Conservation (phyloP, 2,797 vertebrate species). For the Falco columbarius region DNA sequence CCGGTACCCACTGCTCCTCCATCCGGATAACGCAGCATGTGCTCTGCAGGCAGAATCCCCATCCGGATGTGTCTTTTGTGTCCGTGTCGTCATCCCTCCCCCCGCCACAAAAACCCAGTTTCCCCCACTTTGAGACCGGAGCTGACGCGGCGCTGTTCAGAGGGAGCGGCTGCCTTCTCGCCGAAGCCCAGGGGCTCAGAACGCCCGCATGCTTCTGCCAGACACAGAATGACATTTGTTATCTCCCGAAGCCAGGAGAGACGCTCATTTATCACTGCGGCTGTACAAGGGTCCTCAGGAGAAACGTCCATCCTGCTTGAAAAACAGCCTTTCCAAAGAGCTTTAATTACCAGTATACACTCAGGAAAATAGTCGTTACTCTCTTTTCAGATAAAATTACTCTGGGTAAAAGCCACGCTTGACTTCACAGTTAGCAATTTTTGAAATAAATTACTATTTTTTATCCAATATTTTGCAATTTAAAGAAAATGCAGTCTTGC, state of each 20-base stretch:
- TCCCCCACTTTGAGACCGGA: background rate
- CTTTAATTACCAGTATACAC: background rate
- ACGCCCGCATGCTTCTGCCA: background rate
- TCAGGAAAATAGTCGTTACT: background rate
- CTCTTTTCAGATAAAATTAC: background rate
- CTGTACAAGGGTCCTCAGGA: background rate
- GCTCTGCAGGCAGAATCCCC: background rate
- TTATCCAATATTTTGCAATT: background rate
- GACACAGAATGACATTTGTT: background rate
- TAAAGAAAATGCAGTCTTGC: background rate
- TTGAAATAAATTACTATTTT: background rate
- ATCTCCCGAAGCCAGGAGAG: background rate
- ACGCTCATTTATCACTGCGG: background rate
- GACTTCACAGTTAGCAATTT: background rate
- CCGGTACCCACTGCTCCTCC: background rate
- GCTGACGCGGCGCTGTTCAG: background rate
- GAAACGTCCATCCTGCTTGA: background rate
- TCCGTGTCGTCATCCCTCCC: too few relatives aligned
- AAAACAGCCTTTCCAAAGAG: background rate
- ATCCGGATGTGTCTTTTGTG: rapidly evolving
- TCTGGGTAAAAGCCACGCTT: background rate
- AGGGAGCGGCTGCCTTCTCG: background rate
- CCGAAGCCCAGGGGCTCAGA: background rate
- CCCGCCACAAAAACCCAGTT: background rate
- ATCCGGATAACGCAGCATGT: background rate